Evolutionary conservation across 2,797 vertebrate genomes (phyloP).

Genomic region (Melanotaenia trifasciata): DNA sequence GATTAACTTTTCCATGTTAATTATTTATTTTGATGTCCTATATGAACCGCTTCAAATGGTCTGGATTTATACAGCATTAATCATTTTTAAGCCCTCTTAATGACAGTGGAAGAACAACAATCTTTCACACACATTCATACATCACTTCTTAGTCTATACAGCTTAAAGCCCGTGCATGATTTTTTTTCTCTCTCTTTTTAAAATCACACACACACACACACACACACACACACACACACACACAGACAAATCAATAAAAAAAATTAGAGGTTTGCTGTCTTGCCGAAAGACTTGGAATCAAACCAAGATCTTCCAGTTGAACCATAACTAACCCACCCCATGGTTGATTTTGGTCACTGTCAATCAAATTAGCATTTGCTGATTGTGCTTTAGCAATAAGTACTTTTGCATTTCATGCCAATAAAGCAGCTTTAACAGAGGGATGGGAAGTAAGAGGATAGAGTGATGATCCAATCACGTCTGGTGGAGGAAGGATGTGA

Average conservation of each 20-base stretch:
- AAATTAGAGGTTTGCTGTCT: neutral
- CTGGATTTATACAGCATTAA: neutral
- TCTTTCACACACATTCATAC: neutral
- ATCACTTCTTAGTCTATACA: neutral
- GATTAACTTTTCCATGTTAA: neutral
- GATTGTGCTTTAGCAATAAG: slow-evolving; percentile 40
- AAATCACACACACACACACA: neutral
- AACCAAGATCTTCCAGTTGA: neutral
- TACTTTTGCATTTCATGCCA: slow-evolving; percentile 56
- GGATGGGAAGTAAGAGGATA: slow-evolving; percentile 63
- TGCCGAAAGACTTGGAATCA: neutral
- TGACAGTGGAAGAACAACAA: neutral
- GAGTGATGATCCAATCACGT: slow-evolving; percentile 69
- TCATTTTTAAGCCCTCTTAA: neutral
- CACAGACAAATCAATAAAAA: neutral
- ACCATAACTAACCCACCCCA: neutral
- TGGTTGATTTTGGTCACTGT: slow-evolving; percentile 12
- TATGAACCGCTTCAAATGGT: neutral
- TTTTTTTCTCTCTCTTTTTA: too few species aligned
- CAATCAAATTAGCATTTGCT: slow-evolving; percentile 25
- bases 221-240: too few species aligned
- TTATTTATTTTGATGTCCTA: neutral
- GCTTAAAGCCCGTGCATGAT: neutral
- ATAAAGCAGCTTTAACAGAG: slow-evolving; percentile 63
- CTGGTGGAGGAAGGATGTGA: slow-evolving; percentile 57